Percentiles rank a stretch among this genome's conserved stretches.
Evolutionary conservation across 1,140 invertebrate genomes (phyloP).

Genomic region (Ceratosolen fusciceps): DNA sequence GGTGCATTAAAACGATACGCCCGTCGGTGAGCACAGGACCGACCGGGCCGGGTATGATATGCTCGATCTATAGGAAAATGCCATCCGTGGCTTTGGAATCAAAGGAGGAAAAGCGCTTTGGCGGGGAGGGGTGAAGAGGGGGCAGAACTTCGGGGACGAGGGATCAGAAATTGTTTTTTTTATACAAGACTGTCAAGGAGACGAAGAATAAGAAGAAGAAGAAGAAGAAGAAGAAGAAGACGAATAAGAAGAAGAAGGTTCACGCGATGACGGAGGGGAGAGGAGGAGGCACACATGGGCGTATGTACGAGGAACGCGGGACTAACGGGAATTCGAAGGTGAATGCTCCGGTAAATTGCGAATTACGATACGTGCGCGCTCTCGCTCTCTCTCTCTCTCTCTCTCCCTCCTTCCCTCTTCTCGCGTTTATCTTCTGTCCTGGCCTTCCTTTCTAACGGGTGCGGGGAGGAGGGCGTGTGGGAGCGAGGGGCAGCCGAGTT

Average conservation of each 20-base stretch:
- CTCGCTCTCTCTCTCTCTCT: background rate
- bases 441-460: background rate
- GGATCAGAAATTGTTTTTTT: no score
- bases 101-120: background rate
- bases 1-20: no score
- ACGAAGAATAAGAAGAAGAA: no score
- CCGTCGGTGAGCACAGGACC: no score
- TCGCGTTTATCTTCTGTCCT: background rate
- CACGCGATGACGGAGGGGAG: no score
- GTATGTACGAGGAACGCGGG: slow-evolving; percentile 52
- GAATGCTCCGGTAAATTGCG: slow-evolving; percentile 64
- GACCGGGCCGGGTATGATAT: no score
- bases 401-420: slow-evolving; percentile 47
- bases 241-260: no score
- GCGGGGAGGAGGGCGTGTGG: no score
- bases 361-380: slow-evolving; percentile 55
- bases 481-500: background rate
- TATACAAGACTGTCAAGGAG: background rate
- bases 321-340: slow-evolving; percentile 66
- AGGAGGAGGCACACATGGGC: background rate
- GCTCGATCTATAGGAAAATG: no score
- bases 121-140: background rate
- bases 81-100: no score
- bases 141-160: background rate
- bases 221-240: no score